Evolutionary conservation across 1,140 invertebrate species (phyloP).

Genomic region (Glossosoma conforme): DNA sequence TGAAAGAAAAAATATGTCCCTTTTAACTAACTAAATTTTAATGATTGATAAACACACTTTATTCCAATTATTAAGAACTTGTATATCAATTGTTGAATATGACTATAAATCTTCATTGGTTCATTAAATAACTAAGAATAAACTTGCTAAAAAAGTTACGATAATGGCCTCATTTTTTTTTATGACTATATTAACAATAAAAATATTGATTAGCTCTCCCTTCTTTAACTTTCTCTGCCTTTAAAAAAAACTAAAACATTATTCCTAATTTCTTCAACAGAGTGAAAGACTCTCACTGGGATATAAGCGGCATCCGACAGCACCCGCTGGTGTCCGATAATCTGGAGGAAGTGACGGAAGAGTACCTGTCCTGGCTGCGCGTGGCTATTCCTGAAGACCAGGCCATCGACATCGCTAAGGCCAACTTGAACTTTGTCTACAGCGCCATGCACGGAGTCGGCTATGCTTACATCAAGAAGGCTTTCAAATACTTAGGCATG

Average conservation of each 20-base stretch:
- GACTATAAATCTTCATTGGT: no score
- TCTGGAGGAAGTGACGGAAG: constrained; percentile 53
- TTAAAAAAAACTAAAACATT: background rate
- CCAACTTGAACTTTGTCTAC: constrained; percentile 73
- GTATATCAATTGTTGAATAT: no score
- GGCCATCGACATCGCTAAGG: constrained; percentile 54
- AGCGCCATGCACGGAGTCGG: constrained; percentile 99
- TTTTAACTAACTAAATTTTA: no score
- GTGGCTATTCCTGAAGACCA: constrained; percentile 49
- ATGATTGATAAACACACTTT: no score
- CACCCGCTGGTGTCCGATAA: constrained; percentile 54
- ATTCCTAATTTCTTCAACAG: constrained; percentile 28
- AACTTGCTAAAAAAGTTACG: no score
- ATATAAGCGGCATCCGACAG: constrained; percentile 40
- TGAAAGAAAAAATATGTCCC: no score
- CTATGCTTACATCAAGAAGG: constrained; percentile 68
- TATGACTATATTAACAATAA: no score
- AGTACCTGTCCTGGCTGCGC: constrained; percentile 63
- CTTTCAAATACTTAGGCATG: constrained; percentile 73
- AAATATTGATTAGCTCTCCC: no score
- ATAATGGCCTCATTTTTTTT: no score
- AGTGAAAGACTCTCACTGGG: constrained; percentile 43
- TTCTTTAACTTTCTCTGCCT: no score
- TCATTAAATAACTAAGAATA: no score
- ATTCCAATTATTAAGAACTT: no score